Percentiles rank a stretch among this genome's conserved stretches.
Conservation (phyloP, 2,888 invertebrate genomes). For the Tryphoninae sp. region DNA sequence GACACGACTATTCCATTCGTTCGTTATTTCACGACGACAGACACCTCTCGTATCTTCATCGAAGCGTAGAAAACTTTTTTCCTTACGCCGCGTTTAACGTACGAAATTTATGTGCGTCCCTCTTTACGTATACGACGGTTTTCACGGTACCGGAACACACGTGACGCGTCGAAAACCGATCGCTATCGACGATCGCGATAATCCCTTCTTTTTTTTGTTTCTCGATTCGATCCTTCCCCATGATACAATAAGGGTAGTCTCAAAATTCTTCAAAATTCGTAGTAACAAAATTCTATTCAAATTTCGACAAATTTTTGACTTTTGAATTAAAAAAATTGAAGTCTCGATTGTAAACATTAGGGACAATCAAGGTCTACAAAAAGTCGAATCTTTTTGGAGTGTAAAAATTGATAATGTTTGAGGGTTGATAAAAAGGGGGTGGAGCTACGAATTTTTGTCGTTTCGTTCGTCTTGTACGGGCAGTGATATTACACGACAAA, state of each 20-base stretch:
- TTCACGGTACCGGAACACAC: slow-evolving; percentile 24
- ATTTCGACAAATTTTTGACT: too few species aligned
- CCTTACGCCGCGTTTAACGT: not conserved
- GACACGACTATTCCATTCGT: slow-evolving; percentile 23
- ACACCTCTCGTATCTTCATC: slow-evolving; percentile 52
- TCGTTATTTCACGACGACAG: slow-evolving; percentile 52
- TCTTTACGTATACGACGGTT: slow-evolving; percentile 3
- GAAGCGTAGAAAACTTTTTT: slow-evolving; percentile 32
- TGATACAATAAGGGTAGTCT: not conserved
- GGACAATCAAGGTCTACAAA: not conserved
- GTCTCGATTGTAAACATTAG: too few species aligned
- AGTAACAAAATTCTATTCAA: too few species aligned
- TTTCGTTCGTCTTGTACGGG: slow-evolving; percentile 17
- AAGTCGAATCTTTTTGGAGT: not conserved
- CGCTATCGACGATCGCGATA: slow-evolving; percentile 37
- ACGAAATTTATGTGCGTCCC: not conserved
- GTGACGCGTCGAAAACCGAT: slow-evolving; percentile 27
- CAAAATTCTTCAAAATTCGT: too few species aligned
- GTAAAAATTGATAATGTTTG: not conserved
- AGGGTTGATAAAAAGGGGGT: slow-evolving; percentile 3
- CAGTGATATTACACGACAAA: not conserved
- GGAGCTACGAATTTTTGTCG: not conserved
- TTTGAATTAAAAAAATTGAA: too few species aligned
- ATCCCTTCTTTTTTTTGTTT: slow-evolving; percentile 8
- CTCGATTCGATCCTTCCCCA: not conserved